Evolutionary conservation across 2,888 invertebrate species (phyloP).

Genomic region (Laothoe populi): DNA sequence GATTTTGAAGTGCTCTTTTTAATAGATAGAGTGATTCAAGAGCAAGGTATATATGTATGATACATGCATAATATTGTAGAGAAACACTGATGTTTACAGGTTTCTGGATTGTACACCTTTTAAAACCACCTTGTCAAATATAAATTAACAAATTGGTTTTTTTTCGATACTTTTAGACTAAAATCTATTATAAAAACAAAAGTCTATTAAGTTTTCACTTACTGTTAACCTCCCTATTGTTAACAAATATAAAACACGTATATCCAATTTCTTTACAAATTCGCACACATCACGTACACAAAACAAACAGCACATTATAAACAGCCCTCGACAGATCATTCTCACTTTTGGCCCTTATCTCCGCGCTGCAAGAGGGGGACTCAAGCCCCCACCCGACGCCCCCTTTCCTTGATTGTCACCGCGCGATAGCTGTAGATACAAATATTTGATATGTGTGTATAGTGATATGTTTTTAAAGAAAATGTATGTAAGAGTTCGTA

Average conservation of each 20-base stretch:
- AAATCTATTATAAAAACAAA: too few relatives aligned
- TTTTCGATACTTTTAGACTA: too few relatives aligned
- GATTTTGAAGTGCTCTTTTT: too few relatives aligned
- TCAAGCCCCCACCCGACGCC: conserved; percentile 33
- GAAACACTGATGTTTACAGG: too few relatives aligned
- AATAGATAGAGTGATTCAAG: too few relatives aligned
- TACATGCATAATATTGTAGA: too few relatives aligned
- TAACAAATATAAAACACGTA: background rate
- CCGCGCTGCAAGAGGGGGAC: conserved; percentile 48
- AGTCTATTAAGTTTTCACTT: too few relatives aligned
- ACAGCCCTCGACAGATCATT: conserved; percentile 49
- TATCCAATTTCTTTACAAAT: background rate
- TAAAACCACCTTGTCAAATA: too few relatives aligned
- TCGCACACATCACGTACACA: conserved; percentile 15
- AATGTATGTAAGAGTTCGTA: background rate
- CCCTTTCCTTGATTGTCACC: conserved; percentile 41
- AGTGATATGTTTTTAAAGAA: conserved; percentile 2
- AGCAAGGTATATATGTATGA: too few relatives aligned
- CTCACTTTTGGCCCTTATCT: conserved; percentile 59
- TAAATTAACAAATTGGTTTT: too few relatives aligned
- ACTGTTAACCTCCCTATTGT: too few relatives aligned
- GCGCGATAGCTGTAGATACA: conserved; percentile 51
- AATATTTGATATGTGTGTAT: conserved; percentile 53
- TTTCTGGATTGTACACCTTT: too few relatives aligned
- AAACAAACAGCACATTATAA: conserved; percentile 34